Base-by-base conservation (phyloP, 2,797 vertebrate species). In the Ceyx erithaca region DNA sequence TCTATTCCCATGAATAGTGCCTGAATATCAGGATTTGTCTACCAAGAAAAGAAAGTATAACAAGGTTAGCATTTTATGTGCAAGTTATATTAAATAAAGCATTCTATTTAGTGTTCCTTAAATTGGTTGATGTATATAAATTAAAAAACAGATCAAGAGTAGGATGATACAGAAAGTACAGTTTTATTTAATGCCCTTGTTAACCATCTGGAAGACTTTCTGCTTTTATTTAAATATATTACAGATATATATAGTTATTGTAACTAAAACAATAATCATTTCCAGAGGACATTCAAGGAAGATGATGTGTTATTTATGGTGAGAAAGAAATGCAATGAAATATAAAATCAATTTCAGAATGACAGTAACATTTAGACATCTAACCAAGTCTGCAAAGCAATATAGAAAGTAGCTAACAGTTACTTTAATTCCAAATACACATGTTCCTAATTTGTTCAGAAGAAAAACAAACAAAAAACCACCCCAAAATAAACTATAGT, bases 21-120 rank as follows among this genome's bases (percentile, higher is more conserved):
- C 83, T 99, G 99, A 94, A 99, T 98, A 70, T 98, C 98, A 18
- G 98, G 71, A 95, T 97, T 98, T 72, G 98, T 98, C 99, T 99
- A 96, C 40, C 55, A 94, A 97, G 80, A 96, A 93, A 96, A 71
- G 68, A 87, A 90, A 77, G 78, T 22, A 91, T 33, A 84, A 4
- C 37, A 51, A 68, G 48, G 68, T 92, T 80, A 95, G 33, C 7
- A 72, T n/a, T 80, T 45, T 52, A 72, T 30, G 78, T 83, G 16
- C 46, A 85, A 75, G 26, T 18, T 30, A 31, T 6, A 52, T 31
- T 61, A 90, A 70, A 73, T 49, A 73, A 81, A 91, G 4, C 19
- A 31, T 73, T 91, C 87, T 28, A 2, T 46, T 49, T 83, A 62
- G 18, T 35, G 4, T 46, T 87, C 41, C 22, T 87, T 83, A 85